Percentiles rank a stretch among this genome's conserved stretches.
phyloP scores from a whole-genome alignment of 2,888 invertebrate species.

The Acleris holmiana region DNA sequence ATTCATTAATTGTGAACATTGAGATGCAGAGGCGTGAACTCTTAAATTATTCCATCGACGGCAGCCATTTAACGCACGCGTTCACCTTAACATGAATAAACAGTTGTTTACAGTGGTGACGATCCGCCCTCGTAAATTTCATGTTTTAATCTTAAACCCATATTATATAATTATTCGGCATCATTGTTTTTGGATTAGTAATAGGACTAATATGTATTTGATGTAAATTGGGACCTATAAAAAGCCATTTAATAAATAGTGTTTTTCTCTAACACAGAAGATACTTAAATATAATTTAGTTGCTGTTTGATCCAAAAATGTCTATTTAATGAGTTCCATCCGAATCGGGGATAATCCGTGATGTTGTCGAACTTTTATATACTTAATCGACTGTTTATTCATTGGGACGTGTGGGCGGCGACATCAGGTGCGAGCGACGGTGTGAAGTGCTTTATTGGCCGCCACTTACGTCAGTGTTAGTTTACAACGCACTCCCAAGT shows the following conservation, averaged over 20 bases:
- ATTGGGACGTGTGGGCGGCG: conserved; percentile 53
- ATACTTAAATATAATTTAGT: conserved; percentile 4
- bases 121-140: conserved; percentile 58
- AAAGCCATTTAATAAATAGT: conserved; percentile 15
- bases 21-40: conserved; percentile 60
- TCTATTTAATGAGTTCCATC: conserved; percentile 43
- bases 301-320: conserved; percentile 40
- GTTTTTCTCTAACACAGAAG: not conserved
- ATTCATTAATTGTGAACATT: conserved; percentile 31
- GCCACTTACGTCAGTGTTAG: conserved; percentile 72
- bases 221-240: conserved; percentile 5
- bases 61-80: conserved; percentile 56
- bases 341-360: conserved; percentile 24
- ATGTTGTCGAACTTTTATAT: conserved; percentile 38
- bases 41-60: conserved; percentile 54
- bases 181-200: not conserved
- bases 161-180: not conserved
- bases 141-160: conserved; percentile 1
- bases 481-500: conserved; percentile 66
- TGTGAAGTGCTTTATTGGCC: conserved; percentile 74
- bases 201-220: not conserved
- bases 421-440: conserved; percentile 51
- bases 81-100: conserved; percentile 68
- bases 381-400: conserved; percentile 48
- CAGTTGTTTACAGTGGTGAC: conserved; percentile 57